Conservation (phyloP, 2,797 vertebrate species). For the Semaprochilodus insignis region DNA sequence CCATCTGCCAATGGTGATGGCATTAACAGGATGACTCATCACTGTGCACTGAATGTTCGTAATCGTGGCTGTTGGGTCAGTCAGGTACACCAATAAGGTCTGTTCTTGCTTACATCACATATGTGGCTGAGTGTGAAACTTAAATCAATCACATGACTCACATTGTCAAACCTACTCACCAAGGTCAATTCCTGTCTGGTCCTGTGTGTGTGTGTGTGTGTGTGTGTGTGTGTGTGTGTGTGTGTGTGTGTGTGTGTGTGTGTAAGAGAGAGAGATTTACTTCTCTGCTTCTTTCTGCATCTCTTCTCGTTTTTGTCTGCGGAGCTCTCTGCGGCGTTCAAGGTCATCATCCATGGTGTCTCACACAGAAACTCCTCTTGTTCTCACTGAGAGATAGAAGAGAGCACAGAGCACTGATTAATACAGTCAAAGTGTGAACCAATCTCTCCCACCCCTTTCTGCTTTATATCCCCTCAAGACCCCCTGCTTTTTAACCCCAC, state of each 20-base stretch:
- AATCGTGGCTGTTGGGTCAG: no score
- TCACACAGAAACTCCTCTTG: slow-evolving; percentile 56
- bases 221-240: no score
- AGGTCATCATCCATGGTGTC: slow-evolving; percentile 93
- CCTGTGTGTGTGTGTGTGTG: no score
- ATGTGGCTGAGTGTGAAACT: no score
- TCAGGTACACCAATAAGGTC: no score
- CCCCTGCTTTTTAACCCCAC: slow-evolving; percentile 42
- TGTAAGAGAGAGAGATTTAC: slow-evolving; percentile 73
- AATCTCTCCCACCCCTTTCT: slow-evolving; percentile 65
- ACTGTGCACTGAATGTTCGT: no score
- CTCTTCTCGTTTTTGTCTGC: slow-evolving; percentile 97
- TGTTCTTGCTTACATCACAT: no score
- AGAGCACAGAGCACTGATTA: slow-evolving; percentile 15
- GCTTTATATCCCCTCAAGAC: slow-evolving; percentile 76
- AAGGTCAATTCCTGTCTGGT: no score
- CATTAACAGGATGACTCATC: no score
- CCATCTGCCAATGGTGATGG: no score
- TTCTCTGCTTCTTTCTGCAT: slow-evolving; percentile 90
- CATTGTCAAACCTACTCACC: no score
- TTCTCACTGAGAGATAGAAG: slow-evolving; percentile 66
- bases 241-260: slow-evolving; percentile 9
- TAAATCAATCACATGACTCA: no score
- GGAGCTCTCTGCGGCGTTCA: slow-evolving; percentile 93
- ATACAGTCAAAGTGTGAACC: slow-evolving; percentile 7